phyloP scores from a whole-genome alignment of 2,888 invertebrate species.

The Copidosoma aretas region DNA sequence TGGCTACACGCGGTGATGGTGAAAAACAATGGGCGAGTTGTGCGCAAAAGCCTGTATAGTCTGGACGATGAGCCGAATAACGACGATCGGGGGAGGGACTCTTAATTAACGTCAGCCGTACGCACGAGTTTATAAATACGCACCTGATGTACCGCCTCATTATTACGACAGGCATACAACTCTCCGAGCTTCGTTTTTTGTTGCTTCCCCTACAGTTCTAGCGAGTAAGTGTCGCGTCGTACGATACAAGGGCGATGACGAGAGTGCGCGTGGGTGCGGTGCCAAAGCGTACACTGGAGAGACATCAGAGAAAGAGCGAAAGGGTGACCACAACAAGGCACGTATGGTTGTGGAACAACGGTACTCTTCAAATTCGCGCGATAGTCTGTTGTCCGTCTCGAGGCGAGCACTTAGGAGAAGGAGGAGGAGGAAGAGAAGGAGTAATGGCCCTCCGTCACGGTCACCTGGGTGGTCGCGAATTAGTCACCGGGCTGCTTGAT shows the following conservation, averaged over 20 bases:
- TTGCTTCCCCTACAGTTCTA: not conserved
- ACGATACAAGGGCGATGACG: no score
- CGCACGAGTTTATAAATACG: not conserved
- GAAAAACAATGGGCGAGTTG: no score
- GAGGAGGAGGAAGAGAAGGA: no score
- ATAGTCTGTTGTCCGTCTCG: not conserved
- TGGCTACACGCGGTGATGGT: no score
- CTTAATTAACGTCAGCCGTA: not conserved
- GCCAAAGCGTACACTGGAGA: no score
- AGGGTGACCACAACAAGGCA: no score
- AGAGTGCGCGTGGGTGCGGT: no score
- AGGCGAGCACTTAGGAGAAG: no score
- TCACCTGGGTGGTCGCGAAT: constrained; percentile 26
- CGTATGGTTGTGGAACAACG: not conserved
- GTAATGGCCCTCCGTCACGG: not conserved
- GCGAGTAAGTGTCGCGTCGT: not conserved
- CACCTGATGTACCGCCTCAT: not conserved
- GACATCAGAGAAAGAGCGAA: not conserved
- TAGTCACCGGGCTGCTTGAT: constrained; percentile 20
- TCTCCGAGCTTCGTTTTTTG: not conserved
- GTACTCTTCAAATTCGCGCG: constrained; percentile 2
- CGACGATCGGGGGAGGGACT: not conserved
- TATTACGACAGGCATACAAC: no score
- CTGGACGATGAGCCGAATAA: no score
- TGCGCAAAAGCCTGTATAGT: no score